phyloP scores from a whole-genome alignment of 2,888 invertebrate genomes.

The Acleris sparsana region DNA sequence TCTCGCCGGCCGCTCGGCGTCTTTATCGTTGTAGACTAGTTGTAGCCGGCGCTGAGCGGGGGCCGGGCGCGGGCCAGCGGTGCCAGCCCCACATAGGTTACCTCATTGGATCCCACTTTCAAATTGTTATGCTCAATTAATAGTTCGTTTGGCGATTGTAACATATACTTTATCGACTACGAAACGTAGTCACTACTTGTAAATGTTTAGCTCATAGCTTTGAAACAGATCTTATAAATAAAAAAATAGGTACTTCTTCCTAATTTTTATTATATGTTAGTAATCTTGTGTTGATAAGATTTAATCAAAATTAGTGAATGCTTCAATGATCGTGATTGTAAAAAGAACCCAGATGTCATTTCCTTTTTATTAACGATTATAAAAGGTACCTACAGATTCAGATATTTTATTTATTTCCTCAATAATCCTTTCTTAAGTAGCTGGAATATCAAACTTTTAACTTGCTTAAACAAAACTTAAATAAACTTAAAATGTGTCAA shows the following conservation, averaged over 20 bases:
- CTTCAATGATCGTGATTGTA: constrained; percentile 26
- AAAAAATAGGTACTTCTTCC: constrained; percentile 28
- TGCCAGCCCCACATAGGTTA: constrained; percentile 14
- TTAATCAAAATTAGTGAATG: constrained; percentile 28
- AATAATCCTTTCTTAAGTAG: too few relatives aligned
- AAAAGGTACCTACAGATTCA: constrained; percentile 35
- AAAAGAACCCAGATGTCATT: constrained; percentile 30
- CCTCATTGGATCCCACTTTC: constrained; percentile 27
- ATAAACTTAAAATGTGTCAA: too few relatives aligned
- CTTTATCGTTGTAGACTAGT: too few relatives aligned
- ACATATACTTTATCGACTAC: constrained; percentile 31
- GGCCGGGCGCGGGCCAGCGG: too few relatives aligned
- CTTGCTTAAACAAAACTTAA: too few relatives aligned
- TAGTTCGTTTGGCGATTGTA: constrained; percentile 31
- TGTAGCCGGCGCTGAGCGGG: too few relatives aligned
- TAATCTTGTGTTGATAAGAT: constrained; percentile 23
- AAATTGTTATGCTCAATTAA: constrained; percentile 34
- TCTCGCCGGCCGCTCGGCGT: too few relatives aligned
- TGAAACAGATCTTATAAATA: constrained; percentile 31
- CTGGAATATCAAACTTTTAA: too few relatives aligned
- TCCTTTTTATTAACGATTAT: constrained; percentile 27
- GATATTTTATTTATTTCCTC: constrained; percentile 19
- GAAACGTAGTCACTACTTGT: constrained; percentile 30
- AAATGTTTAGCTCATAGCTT: constrained; percentile 37
- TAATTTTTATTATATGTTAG: constrained; percentile 22